Evolutionary conservation across 2,113 vertebrate genomes (phyloP).

Genomic region (Ariopsis seemanni): DNA sequence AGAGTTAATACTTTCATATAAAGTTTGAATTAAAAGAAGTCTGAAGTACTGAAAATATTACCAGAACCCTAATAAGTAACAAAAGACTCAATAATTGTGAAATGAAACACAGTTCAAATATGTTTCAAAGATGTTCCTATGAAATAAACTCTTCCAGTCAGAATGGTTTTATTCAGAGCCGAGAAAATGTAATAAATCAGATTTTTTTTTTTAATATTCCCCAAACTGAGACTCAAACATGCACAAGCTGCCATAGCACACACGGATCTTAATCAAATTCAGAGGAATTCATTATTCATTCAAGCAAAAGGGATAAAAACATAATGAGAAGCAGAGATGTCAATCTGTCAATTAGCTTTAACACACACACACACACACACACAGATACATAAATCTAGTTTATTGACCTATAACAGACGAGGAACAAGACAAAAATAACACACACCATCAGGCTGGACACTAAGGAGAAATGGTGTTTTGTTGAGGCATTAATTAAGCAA

Average conservation of each 20-base stretch:
- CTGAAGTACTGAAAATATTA: not conserved
- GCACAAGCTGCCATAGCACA: not conserved
- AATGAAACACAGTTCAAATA: not conserved
- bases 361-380: constrained; percentile 6
- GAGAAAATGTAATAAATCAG: not conserved
- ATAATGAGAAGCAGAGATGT: constrained; percentile 6
- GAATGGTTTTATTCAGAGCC: not conserved
- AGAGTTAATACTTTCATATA: not conserved
- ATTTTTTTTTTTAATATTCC: not conserved
- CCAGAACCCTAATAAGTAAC: not conserved
- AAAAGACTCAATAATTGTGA: not conserved
- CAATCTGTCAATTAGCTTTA: not conserved
- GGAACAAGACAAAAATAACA: not conserved
- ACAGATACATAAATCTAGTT: not conserved
- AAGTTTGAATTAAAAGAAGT: not conserved
- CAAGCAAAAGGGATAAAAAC: constrained; percentile 17
- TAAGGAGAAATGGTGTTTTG: not conserved
- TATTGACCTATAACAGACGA: not conserved
- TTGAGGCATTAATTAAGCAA: not conserved
- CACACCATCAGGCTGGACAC: not conserved
- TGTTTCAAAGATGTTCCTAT: not conserved
- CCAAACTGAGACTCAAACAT: not conserved
- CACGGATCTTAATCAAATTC: constrained; percentile 5
- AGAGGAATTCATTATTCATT: constrained; percentile 16
- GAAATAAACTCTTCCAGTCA: constrained; percentile 8